These are phyloP conservation scores for Steinernema scapterisci DNA, from an alignment of 2,888 invertebrate genomes.

Conservation along the genomic window DNA sequence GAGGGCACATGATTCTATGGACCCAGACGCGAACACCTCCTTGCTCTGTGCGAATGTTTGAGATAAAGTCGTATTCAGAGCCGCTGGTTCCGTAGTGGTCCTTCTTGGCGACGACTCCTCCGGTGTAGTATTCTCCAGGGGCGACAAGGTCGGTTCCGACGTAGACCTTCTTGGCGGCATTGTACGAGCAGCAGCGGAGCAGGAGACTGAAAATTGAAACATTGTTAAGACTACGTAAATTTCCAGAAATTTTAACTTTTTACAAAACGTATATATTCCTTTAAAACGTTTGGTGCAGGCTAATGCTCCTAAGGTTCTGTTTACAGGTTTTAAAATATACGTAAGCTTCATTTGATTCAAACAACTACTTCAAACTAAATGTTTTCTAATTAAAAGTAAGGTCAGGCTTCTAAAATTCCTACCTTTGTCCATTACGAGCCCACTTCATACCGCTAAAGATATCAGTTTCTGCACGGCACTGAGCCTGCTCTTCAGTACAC, in stretches of 20 bases:
- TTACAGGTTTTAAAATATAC: too few relatives aligned
- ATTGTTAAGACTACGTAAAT: too few relatives aligned
- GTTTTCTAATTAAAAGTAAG: too few relatives aligned
- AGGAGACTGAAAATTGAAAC: slow-evolving; percentile 52
- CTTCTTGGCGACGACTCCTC: slow-evolving; percentile 58
- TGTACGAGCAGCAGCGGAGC: slow-evolving; percentile 60
- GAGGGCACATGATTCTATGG: slow-evolving; percentile 46
- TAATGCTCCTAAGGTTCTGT: too few relatives aligned
- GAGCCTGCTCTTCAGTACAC: slow-evolving; percentile 43
- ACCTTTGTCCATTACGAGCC: slow-evolving; percentile 64
- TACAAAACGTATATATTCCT: too few relatives aligned
- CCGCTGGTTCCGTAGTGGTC: slow-evolving; percentile 57
- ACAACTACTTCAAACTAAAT: too few relatives aligned
- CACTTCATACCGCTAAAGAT: slow-evolving; percentile 65
- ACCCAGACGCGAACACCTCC: slow-evolving; percentile 66
- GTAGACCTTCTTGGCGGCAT: slow-evolving; percentile 58
- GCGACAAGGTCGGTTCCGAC: slow-evolving; percentile 64
- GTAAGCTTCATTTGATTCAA: not conserved
- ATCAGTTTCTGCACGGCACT: slow-evolving; percentile 46
- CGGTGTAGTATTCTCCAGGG: slow-evolving; percentile 61
- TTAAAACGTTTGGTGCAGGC: not conserved
- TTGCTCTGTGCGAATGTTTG: slow-evolving; percentile 64
- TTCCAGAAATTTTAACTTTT: not conserved
- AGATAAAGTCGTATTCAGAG: slow-evolving; percentile 64
- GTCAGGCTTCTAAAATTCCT: too few relatives aligned